A percentile compares a stretch with the other conserved stretches of the same genome.
phyloP scores from a whole-genome alignment of 2,888 invertebrate species.

The Amphipoea lucens region DNA sequence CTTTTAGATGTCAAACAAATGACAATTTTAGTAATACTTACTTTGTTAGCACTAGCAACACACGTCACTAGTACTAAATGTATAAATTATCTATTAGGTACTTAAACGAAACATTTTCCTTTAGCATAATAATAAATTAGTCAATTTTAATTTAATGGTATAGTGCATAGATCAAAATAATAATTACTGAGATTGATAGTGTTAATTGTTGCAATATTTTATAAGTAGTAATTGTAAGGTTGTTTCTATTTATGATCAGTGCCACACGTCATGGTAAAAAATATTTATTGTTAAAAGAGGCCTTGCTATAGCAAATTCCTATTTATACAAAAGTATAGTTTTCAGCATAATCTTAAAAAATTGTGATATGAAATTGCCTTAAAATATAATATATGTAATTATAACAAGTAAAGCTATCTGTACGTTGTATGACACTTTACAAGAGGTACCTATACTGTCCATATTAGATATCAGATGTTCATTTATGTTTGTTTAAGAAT shows the following conservation, averaged over 20 bases:
- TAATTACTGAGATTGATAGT: constrained; percentile 82
- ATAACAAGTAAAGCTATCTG: constrained; percentile 56
- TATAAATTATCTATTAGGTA: constrained; percentile 70
- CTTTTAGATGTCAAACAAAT: constrained; percentile 21
- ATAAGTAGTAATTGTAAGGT: constrained; percentile 71
- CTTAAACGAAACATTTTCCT: constrained; percentile 70
- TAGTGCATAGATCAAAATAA: constrained; percentile 73
- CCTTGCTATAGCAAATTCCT: constrained; percentile 64
- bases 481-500: constrained; percentile 78
- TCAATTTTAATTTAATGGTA: constrained; percentile 80
- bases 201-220: constrained; percentile 80
- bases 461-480: constrained; percentile 77
- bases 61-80: constrained; percentile 72
- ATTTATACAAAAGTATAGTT: constrained; percentile 61
- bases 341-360: constrained; percentile 66
- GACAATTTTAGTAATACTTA: constrained; percentile 39
- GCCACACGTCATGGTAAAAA: constrained; percentile 64
- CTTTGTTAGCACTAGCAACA: constrained; percentile 63
- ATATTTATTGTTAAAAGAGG: constrained; percentile 63
- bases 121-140: constrained; percentile 86
- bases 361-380: constrained; percentile 88
- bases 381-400: constrained; percentile 54
- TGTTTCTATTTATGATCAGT: constrained; percentile 73
- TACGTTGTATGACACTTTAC: constrained; percentile 61
- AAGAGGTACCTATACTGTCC: constrained; percentile 74